Evolutionary conservation across 1,140 invertebrate species (phyloP), one percentile per base, ranked within the genome.

Genomic region (Dendrolimus kikuchii): DNA sequence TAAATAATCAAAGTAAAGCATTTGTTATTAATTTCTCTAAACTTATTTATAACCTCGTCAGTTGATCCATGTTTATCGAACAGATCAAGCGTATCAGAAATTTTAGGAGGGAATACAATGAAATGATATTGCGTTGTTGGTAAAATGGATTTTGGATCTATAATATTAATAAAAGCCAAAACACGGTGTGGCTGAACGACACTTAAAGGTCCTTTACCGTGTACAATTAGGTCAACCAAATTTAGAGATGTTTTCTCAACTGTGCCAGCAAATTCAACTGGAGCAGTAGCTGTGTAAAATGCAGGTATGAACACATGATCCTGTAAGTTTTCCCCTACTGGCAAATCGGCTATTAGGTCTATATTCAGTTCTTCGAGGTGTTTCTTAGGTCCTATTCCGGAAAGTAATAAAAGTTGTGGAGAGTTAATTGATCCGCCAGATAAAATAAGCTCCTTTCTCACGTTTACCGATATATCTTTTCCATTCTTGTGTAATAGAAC

Each of bases 331-430:
- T 91, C 84, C 3, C 92, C 92, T 1, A 92, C 92, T 59, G 84
- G 88, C 10, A 90, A 81, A 65, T 93, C 89, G 45, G 88, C 74
- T 40, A 92, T 74, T 0, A 91, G 82, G 0, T 85, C 61, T 23
- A 93, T 92, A 3, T 90, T 89, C 5, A 93, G 62, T 40, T 90
- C 77, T 45, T 90, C 68, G 8, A 96, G 81, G 60, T 95, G 90
- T 37, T 91, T 80, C 53, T 71, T 88, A 0, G 93, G 93, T 5
- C 94, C 94, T 39, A 95, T 89, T 10, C 94, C 94, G 2, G 93
- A 94, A 0, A 94, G 65, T 90, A 95, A 91, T 1, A 95, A 73
- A 5, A 95, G 52, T 63, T 93, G 91, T 2, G 93, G 91, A 0
- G 91, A 89, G 60, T 93, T 92, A 7, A 94, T 89, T 2, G 91